Evolutionary conservation across 2,113 vertebrate species (phyloP).

Genomic region (Onychorhynchus coronatus): DNA sequence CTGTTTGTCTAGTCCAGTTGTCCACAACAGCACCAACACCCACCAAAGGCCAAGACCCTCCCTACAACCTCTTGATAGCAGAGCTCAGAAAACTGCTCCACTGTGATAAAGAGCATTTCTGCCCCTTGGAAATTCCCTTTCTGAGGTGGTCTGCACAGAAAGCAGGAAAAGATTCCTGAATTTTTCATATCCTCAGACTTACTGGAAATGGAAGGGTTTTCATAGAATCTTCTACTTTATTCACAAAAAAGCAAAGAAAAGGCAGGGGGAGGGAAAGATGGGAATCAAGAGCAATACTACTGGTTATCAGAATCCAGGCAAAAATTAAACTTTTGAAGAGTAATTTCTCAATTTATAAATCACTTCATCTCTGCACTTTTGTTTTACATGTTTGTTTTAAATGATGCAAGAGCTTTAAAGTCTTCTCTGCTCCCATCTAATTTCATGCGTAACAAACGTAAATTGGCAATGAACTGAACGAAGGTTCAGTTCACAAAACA

Average conservation of each 20-base stretch:
- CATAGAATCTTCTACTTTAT: neutral
- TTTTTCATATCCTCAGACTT: neutral
- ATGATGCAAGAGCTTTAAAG: neutral
- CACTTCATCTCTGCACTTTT: neutral
- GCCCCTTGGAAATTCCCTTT: neutral
- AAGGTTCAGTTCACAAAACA: neutral
- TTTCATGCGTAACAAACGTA: too few relatives aligned
- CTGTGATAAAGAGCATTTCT: neutral
- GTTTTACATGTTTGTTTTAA: neutral
- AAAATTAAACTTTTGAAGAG: neutral
- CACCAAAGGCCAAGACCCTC: neutral
- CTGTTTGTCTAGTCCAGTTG: neutral
- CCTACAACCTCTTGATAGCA: neutral
- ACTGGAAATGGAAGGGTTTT: neutral
- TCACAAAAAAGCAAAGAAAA: neutral
- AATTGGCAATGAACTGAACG: too few relatives aligned
- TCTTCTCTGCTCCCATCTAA: neutral
- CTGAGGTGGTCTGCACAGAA: neutral
- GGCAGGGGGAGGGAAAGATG: neutral
- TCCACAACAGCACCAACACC: neutral
- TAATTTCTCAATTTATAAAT: neutral
- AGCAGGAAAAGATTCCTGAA: neutral
- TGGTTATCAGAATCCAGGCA: neutral
- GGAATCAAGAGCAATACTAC: neutral
- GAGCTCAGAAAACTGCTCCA: neutral